Evolutionary conservation across 2,797 vertebrate genomes (phyloP).

Genomic region (Phrynocephalus forsythii): DNA sequence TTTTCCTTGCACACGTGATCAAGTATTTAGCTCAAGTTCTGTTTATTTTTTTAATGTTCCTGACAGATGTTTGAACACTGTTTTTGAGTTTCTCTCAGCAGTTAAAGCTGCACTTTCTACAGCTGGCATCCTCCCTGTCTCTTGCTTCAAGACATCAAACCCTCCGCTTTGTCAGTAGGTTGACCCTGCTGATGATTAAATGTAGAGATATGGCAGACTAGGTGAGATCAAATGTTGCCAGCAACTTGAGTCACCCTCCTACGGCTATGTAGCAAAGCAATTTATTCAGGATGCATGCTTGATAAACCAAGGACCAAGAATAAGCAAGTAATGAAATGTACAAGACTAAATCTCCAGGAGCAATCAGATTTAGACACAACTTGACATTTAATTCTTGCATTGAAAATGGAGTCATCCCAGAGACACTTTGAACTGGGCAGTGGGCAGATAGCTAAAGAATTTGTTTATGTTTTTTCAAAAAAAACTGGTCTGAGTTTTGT

Average conservation of each 20-base stretch:
- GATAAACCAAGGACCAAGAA: slow-evolving; percentile 36
- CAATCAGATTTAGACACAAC: slow-evolving; percentile 12
- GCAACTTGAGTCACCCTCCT: slow-evolving; percentile 30
- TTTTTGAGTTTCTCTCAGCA: slow-evolving; percentile 38
- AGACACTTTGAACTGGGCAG: background rate
- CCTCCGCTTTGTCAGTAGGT: slow-evolving; percentile 12
- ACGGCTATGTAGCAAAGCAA: slow-evolving; percentile 18
- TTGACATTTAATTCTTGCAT: slow-evolving; percentile 38
- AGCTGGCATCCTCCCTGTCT: slow-evolving; percentile 8
- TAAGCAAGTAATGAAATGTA: slow-evolving; percentile 22
- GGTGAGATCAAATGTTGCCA: slow-evolving; percentile 24
- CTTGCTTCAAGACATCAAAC: slow-evolving; percentile 32
- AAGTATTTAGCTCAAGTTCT: slow-evolving; percentile 5
- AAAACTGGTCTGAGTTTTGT: slow-evolving; percentile 34
- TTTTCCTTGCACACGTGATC: background rate
- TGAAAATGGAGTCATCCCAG: slow-evolving; percentile 41
- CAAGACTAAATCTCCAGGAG: slow-evolving; percentile 44
- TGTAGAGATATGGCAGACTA: slow-evolving; percentile 7
- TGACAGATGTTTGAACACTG: background rate
- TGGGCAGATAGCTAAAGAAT: slow-evolving; percentile 12
- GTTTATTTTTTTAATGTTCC: background rate
- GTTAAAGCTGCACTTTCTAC: slow-evolving; percentile 19
- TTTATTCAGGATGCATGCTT: slow-evolving; percentile 29
- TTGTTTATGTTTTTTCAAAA: slow-evolving; percentile 28
- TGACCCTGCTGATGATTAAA: slow-evolving; percentile 51